phyloP scores from a whole-genome alignment of 2,888 invertebrate species.

The Strigamia maritima region DNA sequence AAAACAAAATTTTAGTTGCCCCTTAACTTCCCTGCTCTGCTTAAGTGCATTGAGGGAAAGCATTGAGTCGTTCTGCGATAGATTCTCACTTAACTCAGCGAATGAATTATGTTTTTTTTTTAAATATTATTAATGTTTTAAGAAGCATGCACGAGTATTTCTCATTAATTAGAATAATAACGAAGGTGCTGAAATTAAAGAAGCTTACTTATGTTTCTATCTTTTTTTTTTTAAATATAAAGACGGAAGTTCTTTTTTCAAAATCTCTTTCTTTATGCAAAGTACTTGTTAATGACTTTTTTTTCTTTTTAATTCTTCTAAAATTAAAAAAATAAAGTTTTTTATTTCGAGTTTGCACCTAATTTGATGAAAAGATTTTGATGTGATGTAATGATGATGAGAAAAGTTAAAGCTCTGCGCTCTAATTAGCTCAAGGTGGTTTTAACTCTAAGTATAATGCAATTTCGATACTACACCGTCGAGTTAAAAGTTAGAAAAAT shows the following conservation, averaged over 20 bases:
- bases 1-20: too few relatives aligned
- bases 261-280: not conserved
- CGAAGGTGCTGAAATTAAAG: not conserved
- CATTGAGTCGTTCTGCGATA: too few relatives aligned
- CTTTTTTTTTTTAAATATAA: not conserved
- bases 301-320: too few relatives aligned
- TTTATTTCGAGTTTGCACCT: conserved; percentile 2
- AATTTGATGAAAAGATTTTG: not conserved
- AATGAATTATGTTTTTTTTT: too few relatives aligned
- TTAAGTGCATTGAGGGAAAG: too few relatives aligned
- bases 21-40: too few relatives aligned
- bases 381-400: not conserved
- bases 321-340: too few relatives aligned
- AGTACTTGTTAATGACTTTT: not conserved
- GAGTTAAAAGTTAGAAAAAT: too few relatives aligned
- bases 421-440: conserved; percentile 3
- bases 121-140: too few relatives aligned
- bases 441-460: not conserved
- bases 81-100: too few relatives aligned
- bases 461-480: not conserved
- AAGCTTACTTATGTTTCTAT: not conserved
- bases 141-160: too few relatives aligned
- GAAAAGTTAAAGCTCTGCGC: not conserved
- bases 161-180: conserved; percentile 5
- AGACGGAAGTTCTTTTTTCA: not conserved